Evolutionary conservation across 2,888 invertebrate genomes (phyloP).

Genomic region (Lottia scabra): DNA sequence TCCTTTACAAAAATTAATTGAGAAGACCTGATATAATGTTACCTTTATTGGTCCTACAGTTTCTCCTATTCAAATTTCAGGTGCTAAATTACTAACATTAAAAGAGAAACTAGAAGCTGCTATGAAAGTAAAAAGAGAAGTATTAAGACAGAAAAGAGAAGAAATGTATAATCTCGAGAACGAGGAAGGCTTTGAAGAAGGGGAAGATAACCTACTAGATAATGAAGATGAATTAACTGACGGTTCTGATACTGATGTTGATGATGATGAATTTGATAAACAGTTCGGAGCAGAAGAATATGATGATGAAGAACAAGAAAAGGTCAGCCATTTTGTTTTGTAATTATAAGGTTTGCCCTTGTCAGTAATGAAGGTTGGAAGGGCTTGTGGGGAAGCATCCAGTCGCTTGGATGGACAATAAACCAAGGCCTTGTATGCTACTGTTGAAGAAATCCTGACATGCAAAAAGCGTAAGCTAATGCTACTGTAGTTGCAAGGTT

Average conservation of each 20-base stretch:
- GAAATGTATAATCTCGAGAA: conserved; percentile 70
- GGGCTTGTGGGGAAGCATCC: too few relatives aligned
- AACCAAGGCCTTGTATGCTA: too few relatives aligned
- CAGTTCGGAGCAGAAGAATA: conserved; percentile 48
- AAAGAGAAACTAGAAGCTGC: conserved; percentile 79
- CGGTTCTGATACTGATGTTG: conserved; percentile 65
- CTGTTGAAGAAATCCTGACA: too few relatives aligned
- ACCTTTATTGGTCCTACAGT: too few relatives aligned
- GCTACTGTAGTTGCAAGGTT: too few relatives aligned
- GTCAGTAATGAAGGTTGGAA: too few relatives aligned
- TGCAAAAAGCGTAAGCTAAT: too few relatives aligned
- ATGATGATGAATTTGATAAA: conserved; percentile 65
- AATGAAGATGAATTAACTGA: conserved; percentile 69
- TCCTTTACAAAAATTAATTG: too few relatives aligned
- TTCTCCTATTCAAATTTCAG: conserved; percentile 72
- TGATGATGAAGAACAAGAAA: conserved; percentile 36
- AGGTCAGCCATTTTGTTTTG: too few relatives aligned
- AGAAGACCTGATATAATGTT: too few relatives aligned
- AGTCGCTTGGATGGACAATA: too few relatives aligned
- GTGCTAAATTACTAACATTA: conserved; percentile 79
- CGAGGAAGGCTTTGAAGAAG: conserved; percentile 58
- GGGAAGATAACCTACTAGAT: conserved; percentile 54
- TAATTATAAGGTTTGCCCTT: too few relatives aligned
- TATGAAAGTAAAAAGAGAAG: conserved; percentile 79
- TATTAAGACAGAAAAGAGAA: conserved; percentile 78